These are phyloP conservation scores for Aurelia sp. DNA, from an alignment of 30 jellyfish, hydroid and myxozoan genomes.

Conservation along the genomic window DNA sequence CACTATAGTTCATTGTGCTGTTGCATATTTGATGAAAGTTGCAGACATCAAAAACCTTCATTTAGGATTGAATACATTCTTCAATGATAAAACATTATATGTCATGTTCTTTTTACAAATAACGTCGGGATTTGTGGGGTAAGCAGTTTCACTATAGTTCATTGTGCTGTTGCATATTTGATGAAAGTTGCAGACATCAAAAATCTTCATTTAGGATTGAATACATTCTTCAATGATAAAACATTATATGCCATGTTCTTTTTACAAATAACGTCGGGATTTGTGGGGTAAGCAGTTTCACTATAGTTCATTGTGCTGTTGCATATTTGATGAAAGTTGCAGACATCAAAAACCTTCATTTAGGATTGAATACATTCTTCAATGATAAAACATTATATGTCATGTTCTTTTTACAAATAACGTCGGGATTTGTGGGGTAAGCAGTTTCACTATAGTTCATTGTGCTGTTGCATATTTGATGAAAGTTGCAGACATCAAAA, in stretches of 20 bases:
- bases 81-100: constrained; percentile 54
- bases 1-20: too few species aligned
- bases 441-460: too few species aligned
- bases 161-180: constrained; percentile 81
- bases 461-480: constrained; percentile 83
- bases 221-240: constrained; percentile 43
- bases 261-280: constrained; percentile 74
- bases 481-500: constrained; percentile 73
- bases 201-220: constrained; percentile 52
- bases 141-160: too few species aligned
- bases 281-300: constrained; percentile 71
- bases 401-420: constrained; percentile 83
- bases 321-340: constrained; percentile 88
- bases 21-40: constrained; percentile 81
- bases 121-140: constrained; percentile 83
- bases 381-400: constrained; percentile 56
- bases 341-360: constrained; percentile 38
- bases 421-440: constrained; percentile 85
- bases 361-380: constrained; percentile 58
- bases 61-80: constrained; percentile 58
- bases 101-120: constrained; percentile 84
- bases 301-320: too few species aligned
- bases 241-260: constrained; percentile 78
- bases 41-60: constrained; percentile 62
- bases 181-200: constrained; percentile 79